A percentile compares a stretch with the other conserved stretches of the same genome.
Conservation (phyloP, 2,113 vertebrate species). For the Mastomys natalensis region DNA sequence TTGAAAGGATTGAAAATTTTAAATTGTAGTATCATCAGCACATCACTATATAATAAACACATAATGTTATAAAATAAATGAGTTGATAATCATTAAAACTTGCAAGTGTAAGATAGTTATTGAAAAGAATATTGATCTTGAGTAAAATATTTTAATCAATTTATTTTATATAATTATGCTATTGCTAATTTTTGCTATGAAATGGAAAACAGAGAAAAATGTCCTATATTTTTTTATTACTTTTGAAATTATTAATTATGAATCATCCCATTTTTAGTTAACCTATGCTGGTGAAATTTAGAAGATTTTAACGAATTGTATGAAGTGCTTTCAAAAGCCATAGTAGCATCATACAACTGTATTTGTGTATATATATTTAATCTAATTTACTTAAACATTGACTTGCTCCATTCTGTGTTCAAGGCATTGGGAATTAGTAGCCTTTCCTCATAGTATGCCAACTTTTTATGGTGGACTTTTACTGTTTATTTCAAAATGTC, state of each 20-base stretch:
- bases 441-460: neutral
- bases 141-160: neutral
- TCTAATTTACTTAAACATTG: neutral
- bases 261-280: slow-evolving; percentile 33
- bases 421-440: slow-evolving; percentile 44
- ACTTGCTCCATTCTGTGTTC: neutral
- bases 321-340: neutral
- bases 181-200: neutral
- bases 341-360: neutral
- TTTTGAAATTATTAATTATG: neutral
- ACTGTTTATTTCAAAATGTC: slow-evolving; percentile 71
- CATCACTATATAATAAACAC: neutral
- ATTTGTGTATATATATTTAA: neutral
- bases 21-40: slow-evolving; percentile 1
- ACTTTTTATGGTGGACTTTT: slow-evolving; percentile 1
- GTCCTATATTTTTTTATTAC: neutral
- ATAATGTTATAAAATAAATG: neutral
- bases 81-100: neutral
- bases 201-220: neutral
- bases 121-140: neutral
- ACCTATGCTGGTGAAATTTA: neutral
- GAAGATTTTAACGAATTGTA: neutral
- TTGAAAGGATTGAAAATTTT: neutral
- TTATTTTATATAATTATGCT: neutral
- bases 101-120: neutral